Percentiles rank a stretch among this genome's conserved stretches.
Evolutionary conservation across 2,797 vertebrate species (phyloP).

Genomic region (Leuciscus waleckii): DNA sequence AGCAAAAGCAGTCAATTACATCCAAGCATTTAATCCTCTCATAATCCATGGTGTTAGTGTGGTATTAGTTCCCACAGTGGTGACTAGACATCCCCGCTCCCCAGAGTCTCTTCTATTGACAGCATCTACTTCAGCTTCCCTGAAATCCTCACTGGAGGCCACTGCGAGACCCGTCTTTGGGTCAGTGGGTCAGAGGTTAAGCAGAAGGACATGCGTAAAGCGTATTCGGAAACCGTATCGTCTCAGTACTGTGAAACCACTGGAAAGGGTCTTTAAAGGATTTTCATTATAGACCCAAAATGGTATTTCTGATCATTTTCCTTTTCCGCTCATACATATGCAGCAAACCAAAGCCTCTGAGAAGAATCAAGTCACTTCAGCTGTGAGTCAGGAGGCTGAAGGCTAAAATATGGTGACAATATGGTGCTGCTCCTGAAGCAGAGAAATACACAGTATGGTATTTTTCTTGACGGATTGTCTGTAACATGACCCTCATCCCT

Average conservation of each 20-base stretch:
- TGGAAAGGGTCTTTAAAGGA: too few relatives aligned
- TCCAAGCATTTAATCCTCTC: conserved; percentile 56
- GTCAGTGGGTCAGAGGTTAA: conserved; percentile 58
- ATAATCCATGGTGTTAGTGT: conserved; percentile 51
- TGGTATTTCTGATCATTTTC: background rate
- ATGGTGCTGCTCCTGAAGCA: conserved; percentile 8
- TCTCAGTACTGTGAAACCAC: background rate
- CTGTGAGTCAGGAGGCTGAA: background rate
- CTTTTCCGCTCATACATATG: background rate
- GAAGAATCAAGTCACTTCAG: conserved; percentile 1
- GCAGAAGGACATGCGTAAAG: conserved; percentile 29
- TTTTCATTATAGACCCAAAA: background rate
- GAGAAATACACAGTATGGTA: background rate
- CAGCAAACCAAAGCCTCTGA: background rate
- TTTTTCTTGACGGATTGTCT: background rate
- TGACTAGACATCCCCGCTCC: conserved; percentile 44
- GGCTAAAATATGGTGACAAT: conserved; percentile 32
- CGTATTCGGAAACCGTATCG: background rate
- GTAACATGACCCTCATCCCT: background rate
- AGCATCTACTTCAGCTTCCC: conserved; percentile 42
- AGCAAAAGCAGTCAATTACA: conserved; percentile 55
- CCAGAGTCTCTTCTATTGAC: conserved; percentile 35
- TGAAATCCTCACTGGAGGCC: conserved; percentile 45
- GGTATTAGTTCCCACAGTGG: conserved; percentile 44
- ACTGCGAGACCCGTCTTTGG: conserved; percentile 51